Conservation (phyloP, 2,113 vertebrate genomes). For the Vidua macroura region DNA sequence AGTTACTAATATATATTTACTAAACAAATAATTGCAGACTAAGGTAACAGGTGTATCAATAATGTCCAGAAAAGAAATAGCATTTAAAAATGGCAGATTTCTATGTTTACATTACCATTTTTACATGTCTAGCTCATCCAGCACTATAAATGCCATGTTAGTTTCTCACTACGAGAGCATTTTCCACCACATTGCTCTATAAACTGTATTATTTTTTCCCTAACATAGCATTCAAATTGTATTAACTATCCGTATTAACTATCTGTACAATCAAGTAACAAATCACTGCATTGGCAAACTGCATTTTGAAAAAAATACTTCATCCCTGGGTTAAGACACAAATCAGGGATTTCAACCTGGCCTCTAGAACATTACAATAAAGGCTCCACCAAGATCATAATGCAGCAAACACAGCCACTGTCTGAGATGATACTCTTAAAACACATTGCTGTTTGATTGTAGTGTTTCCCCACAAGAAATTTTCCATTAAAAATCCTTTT, state of each 20-base stretch:
- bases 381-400: neutral
- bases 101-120: neutral
- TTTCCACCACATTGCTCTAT: neutral
- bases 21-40: neutral
- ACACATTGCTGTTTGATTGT: neutral
- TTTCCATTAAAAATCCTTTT: neutral
- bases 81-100: neutral
- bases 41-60: neutral
- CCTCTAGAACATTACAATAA: neutral
- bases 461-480: neutral
- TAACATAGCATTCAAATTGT: neutral
- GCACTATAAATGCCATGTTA: neutral
- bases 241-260: neutral
- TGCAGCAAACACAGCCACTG: neutral
- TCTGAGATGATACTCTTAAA: neutral
- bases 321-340: neutral
- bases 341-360: neutral
- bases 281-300: neutral
- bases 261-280: neutral
- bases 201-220: neutral
- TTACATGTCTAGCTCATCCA: neutral
- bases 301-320: neutral
- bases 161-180: neutral
- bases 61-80: neutral
- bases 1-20: neutral